phyloP scores from a whole-genome alignment of 2,888 invertebrate species.

The Limnephilus lunatus region DNA sequence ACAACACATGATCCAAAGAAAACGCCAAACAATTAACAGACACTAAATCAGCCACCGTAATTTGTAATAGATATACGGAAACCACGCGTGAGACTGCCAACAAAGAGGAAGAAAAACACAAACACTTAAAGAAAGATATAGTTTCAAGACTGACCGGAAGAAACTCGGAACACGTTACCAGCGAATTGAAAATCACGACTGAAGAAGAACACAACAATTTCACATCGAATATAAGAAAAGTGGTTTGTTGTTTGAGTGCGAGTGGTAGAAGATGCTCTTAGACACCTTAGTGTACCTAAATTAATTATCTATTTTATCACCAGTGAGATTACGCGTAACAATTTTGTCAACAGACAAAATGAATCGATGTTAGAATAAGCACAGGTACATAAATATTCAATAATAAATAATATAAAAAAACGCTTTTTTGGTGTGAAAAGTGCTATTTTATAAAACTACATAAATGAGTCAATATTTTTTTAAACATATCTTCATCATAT shows the following conservation, averaged over 20 bases:
- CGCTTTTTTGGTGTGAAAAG: constrained; percentile 19
- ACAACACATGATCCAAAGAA: constrained; percentile 78
- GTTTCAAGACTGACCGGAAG: constrained; percentile 57
- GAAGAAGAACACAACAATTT: constrained; percentile 63
- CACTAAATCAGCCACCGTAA: constrained; percentile 30
- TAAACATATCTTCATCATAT: neutral
- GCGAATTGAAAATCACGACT: constrained; percentile 48
- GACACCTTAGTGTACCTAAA: constrained; percentile 19
- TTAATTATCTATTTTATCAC: constrained; percentile 25
- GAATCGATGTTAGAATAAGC: constrained; percentile 38
- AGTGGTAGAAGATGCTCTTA: constrained; percentile 64
- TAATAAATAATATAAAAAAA: neutral
- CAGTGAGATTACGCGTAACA: constrained; percentile 29
- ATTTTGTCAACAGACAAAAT: neutral
- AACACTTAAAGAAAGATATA: constrained; percentile 55
- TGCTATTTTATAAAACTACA: constrained; percentile 2
- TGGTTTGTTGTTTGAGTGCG: constrained; percentile 64
- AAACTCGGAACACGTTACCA: constrained; percentile 49
- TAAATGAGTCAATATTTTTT: constrained; percentile 19
- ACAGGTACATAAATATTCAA: neutral
- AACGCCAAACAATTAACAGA: constrained; percentile 35
- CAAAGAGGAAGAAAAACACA: constrained; percentile 53
- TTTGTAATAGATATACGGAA: constrained; percentile 24
- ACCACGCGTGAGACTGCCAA: constrained; percentile 18
- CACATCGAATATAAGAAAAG: constrained; percentile 66